A percentile compares a stretch with the other conserved stretches of the same genome.
These are phyloP conservation scores for Brassicogethes aeneus DNA, from an alignment of 2,888 invertebrate species.

Conservation along the genomic window DNA sequence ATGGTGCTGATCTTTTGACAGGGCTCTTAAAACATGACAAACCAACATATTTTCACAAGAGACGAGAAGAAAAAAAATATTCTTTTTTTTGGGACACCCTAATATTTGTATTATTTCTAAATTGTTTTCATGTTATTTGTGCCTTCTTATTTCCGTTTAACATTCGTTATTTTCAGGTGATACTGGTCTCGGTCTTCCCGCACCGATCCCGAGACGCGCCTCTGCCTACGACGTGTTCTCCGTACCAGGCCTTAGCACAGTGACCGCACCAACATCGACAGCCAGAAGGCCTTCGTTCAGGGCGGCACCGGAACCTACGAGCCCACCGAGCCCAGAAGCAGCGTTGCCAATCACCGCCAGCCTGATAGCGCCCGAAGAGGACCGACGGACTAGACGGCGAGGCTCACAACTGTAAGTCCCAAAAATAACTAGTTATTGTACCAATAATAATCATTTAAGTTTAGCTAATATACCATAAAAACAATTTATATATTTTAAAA, in stretches of 20 bases:
- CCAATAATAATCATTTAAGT: too few relatives aligned
- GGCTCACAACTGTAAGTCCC: conserved; percentile 79
- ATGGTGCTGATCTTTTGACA: too few relatives aligned
- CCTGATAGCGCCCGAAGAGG: conserved; percentile 44
- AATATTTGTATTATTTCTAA: too few relatives aligned
- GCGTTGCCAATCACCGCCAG: conserved; percentile 26
- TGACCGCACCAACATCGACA: conserved; percentile 29
- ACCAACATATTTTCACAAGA: too few relatives aligned
- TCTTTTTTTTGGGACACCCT: too few relatives aligned
- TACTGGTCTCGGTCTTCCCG: conserved; percentile 57
- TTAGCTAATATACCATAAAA: too few relatives aligned
- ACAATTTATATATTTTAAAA: too few relatives aligned
- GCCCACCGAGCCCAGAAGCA: conserved; percentile 48
- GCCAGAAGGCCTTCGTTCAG: conserved; percentile 52
- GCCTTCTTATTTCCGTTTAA: too few relatives aligned
- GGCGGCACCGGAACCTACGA: conserved; percentile 47
- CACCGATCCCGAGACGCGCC: conserved; percentile 67
- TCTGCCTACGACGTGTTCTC: conserved; percentile 81
- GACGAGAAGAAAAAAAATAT: too few relatives aligned
- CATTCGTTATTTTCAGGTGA: conserved; percentile 30
- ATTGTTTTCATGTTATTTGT: too few relatives aligned
- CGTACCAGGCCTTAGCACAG: conserved; percentile 49
- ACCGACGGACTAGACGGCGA: conserved; percentile 63
- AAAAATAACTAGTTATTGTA: too few relatives aligned
- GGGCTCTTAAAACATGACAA: too few relatives aligned